A percentile compares a stretch with the other conserved stretches of the same genome.
phyloP scores from a whole-genome alignment of 2,113 vertebrate genomes.

The Elephas maximus region DNA sequence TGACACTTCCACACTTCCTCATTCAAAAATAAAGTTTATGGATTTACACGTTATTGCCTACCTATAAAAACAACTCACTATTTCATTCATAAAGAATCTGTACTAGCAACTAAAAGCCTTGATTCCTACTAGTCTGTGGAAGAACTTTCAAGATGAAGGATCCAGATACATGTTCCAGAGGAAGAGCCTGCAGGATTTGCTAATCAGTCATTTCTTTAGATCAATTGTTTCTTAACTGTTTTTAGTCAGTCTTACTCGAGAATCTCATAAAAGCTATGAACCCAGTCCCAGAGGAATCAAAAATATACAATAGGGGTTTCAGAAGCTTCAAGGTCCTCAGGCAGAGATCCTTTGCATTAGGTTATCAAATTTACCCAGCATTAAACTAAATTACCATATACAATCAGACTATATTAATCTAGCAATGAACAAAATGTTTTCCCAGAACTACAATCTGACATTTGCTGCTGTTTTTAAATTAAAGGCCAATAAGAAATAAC shows the following conservation, averaged over 20 bases:
- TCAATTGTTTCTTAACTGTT: background rate
- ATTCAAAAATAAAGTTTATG: background rate
- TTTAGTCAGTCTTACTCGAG: background rate
- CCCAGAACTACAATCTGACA: slow-evolving; percentile 28
- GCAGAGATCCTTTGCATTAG: background rate
- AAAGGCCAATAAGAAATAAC: slow-evolving; percentile 4
- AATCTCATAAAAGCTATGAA: slow-evolving; percentile 19
- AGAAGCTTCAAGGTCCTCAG: background rate
- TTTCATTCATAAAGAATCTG: slow-evolving; percentile 1
- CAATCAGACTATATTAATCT: slow-evolving; percentile 13
- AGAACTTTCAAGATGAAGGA: slow-evolving; percentile 21
- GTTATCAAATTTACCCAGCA: background rate
- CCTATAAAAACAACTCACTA: background rate
- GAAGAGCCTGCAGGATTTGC: background rate
- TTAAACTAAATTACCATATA: slow-evolving; percentile 15
- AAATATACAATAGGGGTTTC: background rate
- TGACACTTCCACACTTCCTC: background rate
- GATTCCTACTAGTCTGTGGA: background rate
- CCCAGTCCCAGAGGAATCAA: background rate
- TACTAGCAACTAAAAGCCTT: background rate
- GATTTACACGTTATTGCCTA: background rate
- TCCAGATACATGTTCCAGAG: background rate
- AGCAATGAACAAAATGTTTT: slow-evolving; percentile 42
- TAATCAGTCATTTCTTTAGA: slow-evolving; percentile 10
- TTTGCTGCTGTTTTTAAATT: background rate